phyloP scores from a whole-genome alignment of 2,797 vertebrate species.

The Karalla daura region DNA sequence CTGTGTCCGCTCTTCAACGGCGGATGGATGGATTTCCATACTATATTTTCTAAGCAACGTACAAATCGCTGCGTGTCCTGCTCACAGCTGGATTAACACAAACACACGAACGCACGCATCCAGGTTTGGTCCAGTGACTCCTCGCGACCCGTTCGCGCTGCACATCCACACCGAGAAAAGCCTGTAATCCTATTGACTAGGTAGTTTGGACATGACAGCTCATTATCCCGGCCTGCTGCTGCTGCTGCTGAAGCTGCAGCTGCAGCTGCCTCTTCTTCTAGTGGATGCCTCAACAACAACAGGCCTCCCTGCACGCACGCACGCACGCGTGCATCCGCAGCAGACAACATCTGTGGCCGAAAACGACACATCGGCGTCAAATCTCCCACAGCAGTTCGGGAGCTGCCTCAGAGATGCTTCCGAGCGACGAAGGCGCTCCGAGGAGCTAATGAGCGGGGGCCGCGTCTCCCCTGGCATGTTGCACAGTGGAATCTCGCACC shows the following conservation, averaged over 20 bases:
- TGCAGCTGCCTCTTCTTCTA: too few species aligned
- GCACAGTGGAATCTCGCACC: slow-evolving; percentile 47
- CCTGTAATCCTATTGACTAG: slow-evolving; percentile 22
- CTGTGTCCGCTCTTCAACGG: too few species aligned
- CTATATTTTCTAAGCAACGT: too few species aligned
- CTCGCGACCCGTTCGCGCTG: slow-evolving; percentile 2
- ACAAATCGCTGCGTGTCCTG: too few species aligned
- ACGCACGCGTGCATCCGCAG: slow-evolving; percentile 43
- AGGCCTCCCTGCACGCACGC: slow-evolving; percentile 70
- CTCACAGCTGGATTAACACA: neutral
- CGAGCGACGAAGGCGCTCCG: too few species aligned
- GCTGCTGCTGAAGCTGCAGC: too few species aligned
- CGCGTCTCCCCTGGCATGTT: slow-evolving; percentile 49
- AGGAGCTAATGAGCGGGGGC: slow-evolving; percentile 53
- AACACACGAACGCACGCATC: slow-evolving; percentile 9
- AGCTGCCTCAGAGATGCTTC: too few species aligned
- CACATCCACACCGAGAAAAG: slow-evolving; percentile 7
- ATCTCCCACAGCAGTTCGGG: slow-evolving; percentile 30
- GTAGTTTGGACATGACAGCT: slow-evolving; percentile 55
- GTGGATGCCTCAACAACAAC: slow-evolving; percentile 50
- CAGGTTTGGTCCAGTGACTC: slow-evolving; percentile 7
- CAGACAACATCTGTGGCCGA: slow-evolving; percentile 66
- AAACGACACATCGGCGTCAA: slow-evolving; percentile 64
- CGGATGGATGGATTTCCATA: neutral
- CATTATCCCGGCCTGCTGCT: slow-evolving; percentile 51